Percentiles rank a stretch among this genome's conserved stretches.
These are phyloP conservation scores for Arctopsyche grandis DNA, from an alignment of 1,140 invertebrate species.

Conservation along the genomic window DNA sequence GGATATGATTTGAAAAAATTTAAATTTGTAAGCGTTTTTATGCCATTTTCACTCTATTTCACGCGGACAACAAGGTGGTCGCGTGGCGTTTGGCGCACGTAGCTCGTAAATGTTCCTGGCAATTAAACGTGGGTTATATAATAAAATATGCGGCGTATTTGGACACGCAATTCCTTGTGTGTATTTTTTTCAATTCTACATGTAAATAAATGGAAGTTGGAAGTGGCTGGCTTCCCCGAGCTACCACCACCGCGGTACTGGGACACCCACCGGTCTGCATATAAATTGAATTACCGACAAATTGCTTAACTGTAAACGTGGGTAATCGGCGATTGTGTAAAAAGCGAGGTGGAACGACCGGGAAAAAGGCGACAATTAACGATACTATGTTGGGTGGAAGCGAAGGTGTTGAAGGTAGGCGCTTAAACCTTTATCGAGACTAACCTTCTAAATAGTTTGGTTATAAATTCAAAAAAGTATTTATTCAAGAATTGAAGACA, in stretches of 20 bases:
- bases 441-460: too few relatives aligned
- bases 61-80: too few relatives aligned
- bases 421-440: too few relatives aligned
- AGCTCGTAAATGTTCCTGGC: background rate
- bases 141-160: background rate
- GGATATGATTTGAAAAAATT: too few relatives aligned
- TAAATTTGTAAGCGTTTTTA: too few relatives aligned
- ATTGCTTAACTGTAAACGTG: conserved; percentile 23
- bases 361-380: too few relatives aligned
- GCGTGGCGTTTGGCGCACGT: background rate
- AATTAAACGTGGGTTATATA: background rate
- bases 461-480: too few relatives aligned
- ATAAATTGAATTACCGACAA: conserved; percentile 10
- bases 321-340: background rate
- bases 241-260: background rate
- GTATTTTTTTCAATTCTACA: background rate
- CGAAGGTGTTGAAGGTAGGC: too few relatives aligned
- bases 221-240: background rate
- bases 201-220: background rate
- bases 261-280: conserved; percentile 5
- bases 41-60: too few relatives aligned
- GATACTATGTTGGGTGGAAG: too few relatives aligned
- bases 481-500: too few relatives aligned
- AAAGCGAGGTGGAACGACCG: too few relatives aligned
- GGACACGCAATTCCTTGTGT: background rate